A percentile compares a stretch with the other conserved stretches of the same genome.
Evolutionary conservation across 2,888 invertebrate species (phyloP).

Genomic region (Heliconius aoede): DNA sequence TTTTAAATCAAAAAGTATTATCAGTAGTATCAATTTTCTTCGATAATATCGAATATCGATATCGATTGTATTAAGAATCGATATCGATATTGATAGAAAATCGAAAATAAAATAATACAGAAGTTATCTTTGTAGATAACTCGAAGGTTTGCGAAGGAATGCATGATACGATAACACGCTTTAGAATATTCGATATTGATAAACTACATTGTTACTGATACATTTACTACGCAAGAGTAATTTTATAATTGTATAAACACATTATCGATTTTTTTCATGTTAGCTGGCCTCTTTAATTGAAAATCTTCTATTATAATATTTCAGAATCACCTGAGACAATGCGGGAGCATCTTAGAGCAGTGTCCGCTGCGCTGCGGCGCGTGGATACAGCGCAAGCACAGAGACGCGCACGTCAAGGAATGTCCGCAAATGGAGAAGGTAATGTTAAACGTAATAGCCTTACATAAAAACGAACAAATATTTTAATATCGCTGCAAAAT

Average conservation of each 20-base stretch:
- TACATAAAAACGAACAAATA: not conserved
- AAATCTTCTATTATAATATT: not conserved
- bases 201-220: not conserved
- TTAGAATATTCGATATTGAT: conserved; percentile 6
- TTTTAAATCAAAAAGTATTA: too few species aligned
- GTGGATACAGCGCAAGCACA: conserved; percentile 86
- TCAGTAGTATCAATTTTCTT: too few species aligned
- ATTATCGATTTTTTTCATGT: too few species aligned
- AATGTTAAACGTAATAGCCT: conserved; percentile 24
- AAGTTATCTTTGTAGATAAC: conserved; percentile 27
- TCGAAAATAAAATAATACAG: not conserved
- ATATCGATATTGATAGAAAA: too few species aligned
- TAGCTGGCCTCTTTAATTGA: too few species aligned
- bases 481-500: not conserved
- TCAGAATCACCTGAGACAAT: conserved; percentile 87
- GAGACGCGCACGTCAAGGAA: conserved; percentile 82
- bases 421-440: conserved; percentile 78
- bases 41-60: too few species aligned
- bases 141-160: conserved; percentile 32
- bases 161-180: conserved; percentile 1
- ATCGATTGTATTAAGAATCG: too few species aligned
- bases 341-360: conserved; percentile 88
- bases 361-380: conserved; percentile 88
- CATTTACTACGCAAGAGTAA: not conserved
- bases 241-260: too few species aligned